Percentiles rank a stretch among this genome's conserved stretches.
phyloP scores from a whole-genome alignment of 2,888 invertebrate genomes.

The Xanthia togata region DNA sequence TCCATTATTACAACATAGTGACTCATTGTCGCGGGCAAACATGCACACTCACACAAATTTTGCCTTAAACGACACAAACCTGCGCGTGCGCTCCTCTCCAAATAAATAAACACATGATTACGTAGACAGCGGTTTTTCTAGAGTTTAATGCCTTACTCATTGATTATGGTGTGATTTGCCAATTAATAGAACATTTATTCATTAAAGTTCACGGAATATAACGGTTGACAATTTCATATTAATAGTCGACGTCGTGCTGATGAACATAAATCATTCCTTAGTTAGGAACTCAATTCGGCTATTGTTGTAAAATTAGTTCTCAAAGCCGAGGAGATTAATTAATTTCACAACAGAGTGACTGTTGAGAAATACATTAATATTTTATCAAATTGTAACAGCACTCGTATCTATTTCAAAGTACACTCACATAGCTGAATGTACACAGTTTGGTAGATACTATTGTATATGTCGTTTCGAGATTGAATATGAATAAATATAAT shows the following conservation, averaged over 20 bases:
- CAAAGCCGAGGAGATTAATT: constrained; percentile 61
- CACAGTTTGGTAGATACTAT: constrained; percentile 59
- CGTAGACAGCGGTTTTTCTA: constrained; percentile 87
- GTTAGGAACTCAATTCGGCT: constrained; percentile 42
- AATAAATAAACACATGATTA: constrained; percentile 84
- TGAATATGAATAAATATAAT: constrained; percentile 70
- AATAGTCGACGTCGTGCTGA: constrained; percentile 51
- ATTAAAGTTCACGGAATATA: constrained; percentile 78
- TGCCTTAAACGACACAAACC: constrained; percentile 80
- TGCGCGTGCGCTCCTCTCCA: constrained; percentile 73
- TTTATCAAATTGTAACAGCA: constrained; percentile 66
- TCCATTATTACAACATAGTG: constrained; percentile 85
- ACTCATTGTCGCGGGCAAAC: constrained; percentile 83
- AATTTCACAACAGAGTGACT: constrained; percentile 57
- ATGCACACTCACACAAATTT: constrained; percentile 78
- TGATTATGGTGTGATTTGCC: constrained; percentile 75
- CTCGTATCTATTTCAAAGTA: constrained; percentile 65
- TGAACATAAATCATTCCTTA: constrained; percentile 60
- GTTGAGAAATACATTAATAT: constrained; percentile 59
- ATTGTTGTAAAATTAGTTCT: constrained; percentile 56
- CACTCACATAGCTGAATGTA: constrained; percentile 66
- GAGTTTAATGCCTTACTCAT: constrained; percentile 82
- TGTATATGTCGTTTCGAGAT: constrained; percentile 67
- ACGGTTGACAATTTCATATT: constrained; percentile 64
- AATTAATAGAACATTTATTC: constrained; percentile 79